These are phyloP conservation scores for Epirrhoe alternata DNA, from an alignment of 2,888 invertebrate species.

Conservation along the genomic window DNA sequence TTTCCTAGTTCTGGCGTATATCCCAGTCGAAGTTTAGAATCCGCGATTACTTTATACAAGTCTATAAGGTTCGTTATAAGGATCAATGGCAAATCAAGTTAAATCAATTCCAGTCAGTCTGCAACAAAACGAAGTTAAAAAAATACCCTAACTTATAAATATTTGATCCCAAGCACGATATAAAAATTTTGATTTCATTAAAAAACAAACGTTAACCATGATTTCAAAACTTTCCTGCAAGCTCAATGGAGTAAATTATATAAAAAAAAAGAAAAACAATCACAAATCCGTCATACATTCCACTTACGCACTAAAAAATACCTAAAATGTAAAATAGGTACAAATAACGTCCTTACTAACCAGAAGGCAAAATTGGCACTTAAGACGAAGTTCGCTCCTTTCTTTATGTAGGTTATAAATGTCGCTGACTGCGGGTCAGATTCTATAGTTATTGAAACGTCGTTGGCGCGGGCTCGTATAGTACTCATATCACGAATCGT, in stretches of 20 bases:
- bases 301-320: conserved; percentile 82
- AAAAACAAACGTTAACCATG: conserved; percentile 51
- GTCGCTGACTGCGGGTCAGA: conserved; percentile 44
- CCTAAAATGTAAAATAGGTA: conserved; percentile 83
- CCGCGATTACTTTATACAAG: conserved; percentile 64
- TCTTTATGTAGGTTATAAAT: conserved; percentile 62
- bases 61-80: conserved; percentile 57
- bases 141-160: conserved; percentile 73
- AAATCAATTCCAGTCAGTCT: conserved; percentile 44
- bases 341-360: conserved; percentile 83
- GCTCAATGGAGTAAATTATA: conserved; percentile 55
- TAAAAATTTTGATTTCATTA: conserved; percentile 52
- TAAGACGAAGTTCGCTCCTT: conserved; percentile 77
- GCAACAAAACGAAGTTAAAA: conserved; percentile 39
- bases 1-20: conserved; percentile 58
- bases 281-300: conserved; percentile 73
- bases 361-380: conserved; percentile 86
- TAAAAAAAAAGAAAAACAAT: conserved; percentile 48
- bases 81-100: conserved; percentile 48
- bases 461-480: conserved; percentile 10
- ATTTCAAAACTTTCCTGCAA: conserved; percentile 57
- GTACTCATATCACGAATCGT: conserved; percentile 13
- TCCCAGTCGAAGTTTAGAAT: conserved; percentile 70
- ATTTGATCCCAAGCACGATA: conserved; percentile 84
- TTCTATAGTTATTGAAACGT: conserved; percentile 16